Conservation (phyloP, 2,113 vertebrate species). For the Morone chrysops region DNA sequence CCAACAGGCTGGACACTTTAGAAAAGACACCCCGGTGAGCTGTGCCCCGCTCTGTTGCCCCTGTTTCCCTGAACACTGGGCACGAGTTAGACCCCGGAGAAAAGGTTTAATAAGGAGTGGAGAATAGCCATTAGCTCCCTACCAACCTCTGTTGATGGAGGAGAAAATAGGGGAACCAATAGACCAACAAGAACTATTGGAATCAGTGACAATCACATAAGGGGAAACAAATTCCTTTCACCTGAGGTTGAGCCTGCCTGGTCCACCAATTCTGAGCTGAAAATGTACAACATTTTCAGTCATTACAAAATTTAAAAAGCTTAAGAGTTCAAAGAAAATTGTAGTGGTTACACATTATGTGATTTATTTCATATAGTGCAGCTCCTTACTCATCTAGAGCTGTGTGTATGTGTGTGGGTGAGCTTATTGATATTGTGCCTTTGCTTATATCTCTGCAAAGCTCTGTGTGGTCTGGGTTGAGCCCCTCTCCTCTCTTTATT, state of each 20-base stretch:
- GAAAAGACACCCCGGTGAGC: slow-evolving; percentile 78
- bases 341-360: background rate
- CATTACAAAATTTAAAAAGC: slow-evolving; percentile 36
- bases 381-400: background rate
- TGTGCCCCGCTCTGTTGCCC: slow-evolving; percentile 68
- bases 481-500: background rate
- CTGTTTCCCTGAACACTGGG: slow-evolving; percentile 72
- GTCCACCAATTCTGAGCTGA: slow-evolving; percentile 21
- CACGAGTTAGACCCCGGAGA: slow-evolving; percentile 71
- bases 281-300: background rate
- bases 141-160: slow-evolving; percentile 72
- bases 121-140: slow-evolving; percentile 79
- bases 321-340: slow-evolving; percentile 25
- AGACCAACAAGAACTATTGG: slow-evolving; percentile 62
- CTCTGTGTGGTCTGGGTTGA: slow-evolving; percentile 7
- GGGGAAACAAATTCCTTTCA: slow-evolving; percentile 65
- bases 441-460: slow-evolving; percentile 20
- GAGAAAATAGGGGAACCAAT: slow-evolving; percentile 69
- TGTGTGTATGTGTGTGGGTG: background rate
- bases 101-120: slow-evolving; percentile 79
- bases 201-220: slow-evolving; percentile 69
- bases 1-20: slow-evolving; percentile 70
- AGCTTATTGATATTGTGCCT: slow-evolving; percentile 15
- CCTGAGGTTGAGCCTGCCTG: background rate
- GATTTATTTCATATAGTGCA: slow-evolving; percentile 17